A percentile compares a stretch with the other conserved stretches of the same genome.
These are phyloP conservation scores for Resseliella maxima DNA, from an alignment of 2,888 invertebrate genomes.

Conservation along the genomic window DNA sequence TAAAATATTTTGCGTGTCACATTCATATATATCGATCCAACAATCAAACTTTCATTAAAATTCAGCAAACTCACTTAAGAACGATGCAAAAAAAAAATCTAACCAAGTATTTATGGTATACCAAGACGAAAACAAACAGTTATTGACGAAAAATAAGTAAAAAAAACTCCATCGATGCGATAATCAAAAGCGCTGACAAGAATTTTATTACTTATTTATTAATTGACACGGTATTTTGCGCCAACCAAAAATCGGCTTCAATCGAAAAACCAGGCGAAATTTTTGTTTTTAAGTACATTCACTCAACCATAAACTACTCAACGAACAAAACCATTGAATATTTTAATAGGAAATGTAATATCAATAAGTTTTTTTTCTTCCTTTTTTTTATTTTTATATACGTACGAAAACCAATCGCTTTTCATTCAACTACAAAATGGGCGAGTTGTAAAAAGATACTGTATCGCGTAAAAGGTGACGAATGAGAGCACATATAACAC, in stretches of 20 bases:
- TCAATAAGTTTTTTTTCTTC: too few relatives aligned
- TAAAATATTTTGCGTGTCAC: not conserved
- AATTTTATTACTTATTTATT: not conserved
- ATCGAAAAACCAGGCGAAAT: not conserved
- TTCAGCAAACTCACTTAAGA: not conserved
- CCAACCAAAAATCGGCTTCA: not conserved
- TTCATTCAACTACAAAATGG: not conserved
- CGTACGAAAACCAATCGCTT: not conserved
- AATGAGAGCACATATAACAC: not conserved
- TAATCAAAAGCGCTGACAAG: not conserved
- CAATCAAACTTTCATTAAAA: not conserved
- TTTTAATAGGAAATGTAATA: not conserved
- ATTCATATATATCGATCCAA: slow-evolving; percentile 14
- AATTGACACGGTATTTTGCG: not conserved
- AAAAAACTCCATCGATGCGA: not conserved
- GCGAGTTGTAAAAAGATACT: not conserved
- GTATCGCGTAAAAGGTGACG: slow-evolving; percentile 4
- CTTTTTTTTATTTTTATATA: too few relatives aligned
- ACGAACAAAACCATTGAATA: not conserved
- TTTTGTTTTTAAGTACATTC: not conserved
- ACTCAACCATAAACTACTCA: not conserved
- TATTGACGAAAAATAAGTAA: not conserved
- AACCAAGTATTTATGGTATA: not conserved
- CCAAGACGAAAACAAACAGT: not conserved
- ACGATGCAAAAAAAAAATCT: not conserved